Conservation (phyloP, 1,140 invertebrate genomes). For the Drosophila nasuta region DNA sequence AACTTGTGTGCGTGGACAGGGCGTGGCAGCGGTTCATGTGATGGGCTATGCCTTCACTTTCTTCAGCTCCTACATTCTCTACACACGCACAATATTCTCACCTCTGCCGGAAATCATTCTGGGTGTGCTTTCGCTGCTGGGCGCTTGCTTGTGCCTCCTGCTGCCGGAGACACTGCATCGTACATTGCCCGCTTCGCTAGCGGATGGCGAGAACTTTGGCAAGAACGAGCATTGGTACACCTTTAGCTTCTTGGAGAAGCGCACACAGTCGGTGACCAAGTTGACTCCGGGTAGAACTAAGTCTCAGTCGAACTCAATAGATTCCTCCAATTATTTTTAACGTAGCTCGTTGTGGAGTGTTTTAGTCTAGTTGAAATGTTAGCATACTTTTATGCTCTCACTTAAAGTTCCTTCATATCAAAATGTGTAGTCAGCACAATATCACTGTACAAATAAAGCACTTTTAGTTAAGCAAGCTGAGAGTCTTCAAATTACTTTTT, state of each 20-base stretch:
- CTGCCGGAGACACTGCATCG: constrained; percentile 83
- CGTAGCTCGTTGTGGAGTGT: neutral
- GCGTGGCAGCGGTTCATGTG: constrained; percentile 86
- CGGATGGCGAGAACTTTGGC: constrained; percentile 88
- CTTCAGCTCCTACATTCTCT: constrained; percentile 77
- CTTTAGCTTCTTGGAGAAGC: constrained; percentile 72
- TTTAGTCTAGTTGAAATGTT: constrained; percentile 54
- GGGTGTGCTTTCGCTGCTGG: constrained; percentile 86
- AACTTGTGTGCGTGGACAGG: constrained; percentile 88
- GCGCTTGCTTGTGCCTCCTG: constrained; percentile 85
- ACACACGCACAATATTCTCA: constrained; percentile 84
- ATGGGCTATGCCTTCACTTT: constrained; percentile 86
- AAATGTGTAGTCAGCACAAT: neutral
- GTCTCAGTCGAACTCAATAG: constrained; percentile 41
- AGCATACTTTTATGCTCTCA: constrained; percentile 47
- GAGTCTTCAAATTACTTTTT: neutral
- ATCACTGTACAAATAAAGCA: constrained; percentile 19
- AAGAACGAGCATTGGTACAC: constrained; percentile 85
- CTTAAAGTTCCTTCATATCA: constrained; percentile 24
- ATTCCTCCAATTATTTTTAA: constrained; percentile 54
- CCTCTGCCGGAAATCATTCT: constrained; percentile 86
- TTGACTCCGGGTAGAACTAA: constrained; percentile 41
- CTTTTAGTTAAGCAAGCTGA: neutral
- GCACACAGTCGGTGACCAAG: constrained; percentile 58
- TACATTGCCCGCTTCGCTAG: constrained; percentile 86